Percentiles rank a stretch among this genome's conserved stretches.
Evolutionary conservation across 1,140 invertebrate genomes (phyloP).

Genomic region (Drosophila micromelanica): DNA sequence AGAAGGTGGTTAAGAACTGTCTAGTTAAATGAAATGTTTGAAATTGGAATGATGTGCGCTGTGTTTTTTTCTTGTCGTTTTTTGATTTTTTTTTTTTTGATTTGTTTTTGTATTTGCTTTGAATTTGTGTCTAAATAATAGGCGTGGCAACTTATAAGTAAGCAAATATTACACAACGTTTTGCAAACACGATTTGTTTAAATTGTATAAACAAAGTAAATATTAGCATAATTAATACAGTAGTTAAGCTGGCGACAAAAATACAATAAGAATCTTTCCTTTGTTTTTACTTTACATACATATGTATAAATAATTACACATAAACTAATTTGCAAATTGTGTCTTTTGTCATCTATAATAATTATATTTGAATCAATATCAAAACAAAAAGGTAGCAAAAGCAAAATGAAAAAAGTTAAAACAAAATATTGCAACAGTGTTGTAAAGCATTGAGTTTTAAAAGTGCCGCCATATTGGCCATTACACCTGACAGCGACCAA

Average conservation of each 20-base stretch:
- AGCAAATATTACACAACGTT: conserved; percentile 82
- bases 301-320: conserved; percentile 60
- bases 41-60: conserved; percentile 67
- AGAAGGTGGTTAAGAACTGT: conserved; percentile 19
- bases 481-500: conserved; percentile 9
- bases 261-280: conserved; percentile 60
- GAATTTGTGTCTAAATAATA: conserved; percentile 46
- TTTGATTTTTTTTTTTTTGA: conserved; percentile 24
- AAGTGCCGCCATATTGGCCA: conserved; percentile 30
- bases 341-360: conserved; percentile 63
- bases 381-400: conserved; percentile 56
- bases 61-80: conserved; percentile 21
- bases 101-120: conserved; percentile 41
- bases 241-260: conserved; percentile 79
- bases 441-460: conserved; percentile 44
- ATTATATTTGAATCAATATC: conserved; percentile 36
- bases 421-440: conserved; percentile 72
- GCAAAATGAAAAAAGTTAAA: conserved; percentile 45
- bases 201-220: conserved; percentile 77
- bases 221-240: conserved; percentile 81
- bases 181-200: conserved; percentile 76
- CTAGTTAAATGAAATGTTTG: conserved; percentile 19
- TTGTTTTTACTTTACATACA: conserved; percentile 72
- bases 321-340: conserved; percentile 66
- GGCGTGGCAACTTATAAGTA: conserved; percentile 77